Evolutionary conservation across 2,888 invertebrate species (phyloP).

Genomic region (Agapostemon virescens): DNA sequence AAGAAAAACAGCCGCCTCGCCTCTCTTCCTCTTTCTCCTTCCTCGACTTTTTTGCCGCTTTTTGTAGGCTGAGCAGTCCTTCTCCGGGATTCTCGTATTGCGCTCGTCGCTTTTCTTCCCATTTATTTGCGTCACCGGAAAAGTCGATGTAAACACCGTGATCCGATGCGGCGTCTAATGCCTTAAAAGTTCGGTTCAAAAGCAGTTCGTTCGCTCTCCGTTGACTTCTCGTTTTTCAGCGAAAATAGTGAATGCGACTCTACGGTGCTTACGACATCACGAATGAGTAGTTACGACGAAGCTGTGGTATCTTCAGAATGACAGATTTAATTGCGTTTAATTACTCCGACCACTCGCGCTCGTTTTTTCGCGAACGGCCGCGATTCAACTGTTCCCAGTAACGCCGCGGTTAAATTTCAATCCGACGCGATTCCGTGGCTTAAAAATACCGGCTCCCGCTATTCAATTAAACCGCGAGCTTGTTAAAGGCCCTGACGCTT

Average conservation of each 20-base stretch:
- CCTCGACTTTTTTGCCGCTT: neutral
- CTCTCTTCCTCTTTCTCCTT: neutral
- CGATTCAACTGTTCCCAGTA: neutral
- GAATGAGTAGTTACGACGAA: neutral
- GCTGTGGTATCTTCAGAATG: conserved; percentile 4
- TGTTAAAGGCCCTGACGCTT: conserved; percentile 26
- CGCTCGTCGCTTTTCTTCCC: neutral
- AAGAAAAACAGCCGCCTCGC: conserved; percentile 7
- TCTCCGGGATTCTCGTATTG: neutral
- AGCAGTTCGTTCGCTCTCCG: conserved; percentile 3
- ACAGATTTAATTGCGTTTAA: conserved; percentile 45
- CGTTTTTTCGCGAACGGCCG: neutral
- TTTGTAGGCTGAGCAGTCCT: neutral
- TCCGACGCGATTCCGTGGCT: neutral
- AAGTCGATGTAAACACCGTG: conserved; percentile 6
- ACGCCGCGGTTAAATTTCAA: conserved; percentile 18
- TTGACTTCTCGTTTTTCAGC: neutral
- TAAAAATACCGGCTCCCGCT: conserved; percentile 26
- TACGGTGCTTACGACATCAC: neutral
- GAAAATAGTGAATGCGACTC: conserved; percentile 15
- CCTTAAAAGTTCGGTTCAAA: neutral
- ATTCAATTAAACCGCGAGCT: conserved; percentile 34
- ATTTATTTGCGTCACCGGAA: conserved; percentile 4
- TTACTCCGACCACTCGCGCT: conserved; percentile 10
- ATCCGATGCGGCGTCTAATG: neutral